Evolutionary conservation across 2,888 invertebrate species (phyloP).

Genomic region (Trichacis sp.): DNA sequence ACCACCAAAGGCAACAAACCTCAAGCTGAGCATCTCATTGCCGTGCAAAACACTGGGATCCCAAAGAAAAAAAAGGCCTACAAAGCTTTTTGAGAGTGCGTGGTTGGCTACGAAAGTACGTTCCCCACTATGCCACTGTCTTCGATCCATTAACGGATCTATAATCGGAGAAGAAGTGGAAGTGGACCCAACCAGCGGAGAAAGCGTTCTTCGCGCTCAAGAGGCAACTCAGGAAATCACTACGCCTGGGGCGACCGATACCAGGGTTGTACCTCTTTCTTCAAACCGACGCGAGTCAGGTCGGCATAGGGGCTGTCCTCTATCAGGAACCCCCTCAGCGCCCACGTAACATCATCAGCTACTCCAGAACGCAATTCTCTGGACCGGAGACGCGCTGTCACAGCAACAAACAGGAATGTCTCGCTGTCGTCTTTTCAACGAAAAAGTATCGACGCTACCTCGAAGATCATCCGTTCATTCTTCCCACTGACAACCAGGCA

Average conservation of each 20-base stretch:
- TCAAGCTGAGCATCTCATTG: slow-evolving; percentile 1
- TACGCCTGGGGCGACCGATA: slow-evolving; percentile 4
- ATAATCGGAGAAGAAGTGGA: background rate
- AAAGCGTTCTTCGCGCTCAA: slow-evolving; percentile 5
- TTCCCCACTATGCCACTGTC: slow-evolving; percentile 3
- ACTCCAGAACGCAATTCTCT: slow-evolving; percentile 14
- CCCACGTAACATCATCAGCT: slow-evolving; percentile 10
- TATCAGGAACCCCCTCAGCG: background rate
- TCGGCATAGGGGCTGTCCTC: slow-evolving; percentile 3
- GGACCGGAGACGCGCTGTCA: slow-evolving; percentile 15
- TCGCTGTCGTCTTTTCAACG: no score
- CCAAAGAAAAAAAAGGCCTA: slow-evolving; percentile 16
- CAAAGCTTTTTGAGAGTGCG: slow-evolving; percentile 17
- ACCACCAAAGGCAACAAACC: background rate
- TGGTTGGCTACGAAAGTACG: slow-evolving; percentile 29
- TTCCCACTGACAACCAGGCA: no score
- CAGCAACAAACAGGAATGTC: slow-evolving; percentile 1
- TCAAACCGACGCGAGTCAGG: slow-evolving; percentile 16
- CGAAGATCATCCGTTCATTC: no score
- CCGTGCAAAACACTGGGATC: background rate
- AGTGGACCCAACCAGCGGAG: slow-evolving; percentile 9
- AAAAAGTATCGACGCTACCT: no score
- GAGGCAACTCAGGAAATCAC: background rate
- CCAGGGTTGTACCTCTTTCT: background rate
- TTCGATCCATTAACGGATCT: slow-evolving; percentile 14